Percentiles rank a stretch among this genome's conserved stretches.
Evolutionary conservation across 2,113 vertebrate species (phyloP).

Genomic region (Xenopus tropicalis): DNA sequence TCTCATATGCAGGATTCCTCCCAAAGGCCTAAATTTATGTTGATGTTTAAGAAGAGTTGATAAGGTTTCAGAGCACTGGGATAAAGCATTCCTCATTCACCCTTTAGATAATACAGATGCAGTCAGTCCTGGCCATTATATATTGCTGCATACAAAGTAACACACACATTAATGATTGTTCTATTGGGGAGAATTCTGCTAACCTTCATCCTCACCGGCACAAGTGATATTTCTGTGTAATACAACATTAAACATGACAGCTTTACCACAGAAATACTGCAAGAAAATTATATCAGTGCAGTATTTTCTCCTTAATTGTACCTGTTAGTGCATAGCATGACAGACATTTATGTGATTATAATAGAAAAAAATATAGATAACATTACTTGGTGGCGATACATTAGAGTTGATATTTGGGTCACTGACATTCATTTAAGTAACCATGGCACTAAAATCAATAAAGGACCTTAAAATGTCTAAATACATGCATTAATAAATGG

Average conservation of each 20-base stretch:
- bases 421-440: conserved; percentile 2
- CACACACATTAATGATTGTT: conserved; percentile 5
- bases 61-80: neutral
- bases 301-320: conserved; percentile 6
- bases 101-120: neutral
- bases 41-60: too few species aligned
- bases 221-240: conserved; percentile 13
- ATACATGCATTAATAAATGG: conserved; percentile 1
- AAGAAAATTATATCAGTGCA: neutral
- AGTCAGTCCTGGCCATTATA: neutral
- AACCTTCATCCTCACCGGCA: neutral
- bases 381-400: neutral
- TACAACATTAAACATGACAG: conserved; percentile 11
- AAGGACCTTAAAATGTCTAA: neutral
- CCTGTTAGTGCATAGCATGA: conserved; percentile 6
- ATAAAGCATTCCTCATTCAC: neutral
- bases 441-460: conserved; percentile 9
- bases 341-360: neutral
- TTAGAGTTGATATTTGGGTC: conserved; percentile 15
- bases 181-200: neutral
- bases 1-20: too few species aligned
- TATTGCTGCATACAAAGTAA: neutral
- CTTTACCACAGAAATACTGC: neutral
- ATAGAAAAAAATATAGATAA: conserved; percentile 11
- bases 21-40: too few species aligned